Conservation (phyloP, 1,140 invertebrate genomes). For the Colletes gigas region DNA sequence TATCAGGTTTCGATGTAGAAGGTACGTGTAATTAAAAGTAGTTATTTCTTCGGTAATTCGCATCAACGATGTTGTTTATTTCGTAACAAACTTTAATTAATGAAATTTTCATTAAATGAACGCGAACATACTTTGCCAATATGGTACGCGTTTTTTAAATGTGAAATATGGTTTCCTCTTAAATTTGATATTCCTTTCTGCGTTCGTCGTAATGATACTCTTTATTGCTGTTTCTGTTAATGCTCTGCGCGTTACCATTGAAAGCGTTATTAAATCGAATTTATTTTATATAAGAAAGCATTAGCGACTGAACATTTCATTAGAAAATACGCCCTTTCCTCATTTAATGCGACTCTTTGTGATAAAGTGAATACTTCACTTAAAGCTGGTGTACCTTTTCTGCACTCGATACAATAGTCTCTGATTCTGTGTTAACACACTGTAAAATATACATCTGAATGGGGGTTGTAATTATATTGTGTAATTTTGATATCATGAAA, state of each 20-base stretch:
- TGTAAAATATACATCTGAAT: too few relatives aligned
- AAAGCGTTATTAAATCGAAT: neutral
- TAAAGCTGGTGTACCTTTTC: neutral
- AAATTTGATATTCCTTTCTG: neutral
- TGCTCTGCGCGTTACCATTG: neutral
- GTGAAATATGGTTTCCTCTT: neutral
- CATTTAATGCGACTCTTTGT: neutral
- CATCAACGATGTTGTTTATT: neutral
- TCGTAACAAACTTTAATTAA: neutral
- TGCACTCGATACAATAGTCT: neutral
- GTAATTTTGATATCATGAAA: too few relatives aligned
- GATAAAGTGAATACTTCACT: neutral
- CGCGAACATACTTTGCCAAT: neutral
- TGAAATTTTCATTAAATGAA: neutral
- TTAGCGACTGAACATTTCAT: neutral
- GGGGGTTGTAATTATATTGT: too few relatives aligned
- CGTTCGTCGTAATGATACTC: neutral
- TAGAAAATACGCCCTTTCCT: neutral
- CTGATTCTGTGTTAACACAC: neutral
- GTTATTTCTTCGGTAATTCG: neutral
- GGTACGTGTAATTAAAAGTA: neutral
- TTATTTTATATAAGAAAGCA: too few relatives aligned
- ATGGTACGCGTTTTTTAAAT: neutral
- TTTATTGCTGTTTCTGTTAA: neutral
- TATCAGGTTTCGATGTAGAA: neutral